Evolutionary conservation across 2,888 invertebrate genomes (phyloP), one percentile per base, ranked within the genome.

Genomic region (Cephus spinipes): DNA sequence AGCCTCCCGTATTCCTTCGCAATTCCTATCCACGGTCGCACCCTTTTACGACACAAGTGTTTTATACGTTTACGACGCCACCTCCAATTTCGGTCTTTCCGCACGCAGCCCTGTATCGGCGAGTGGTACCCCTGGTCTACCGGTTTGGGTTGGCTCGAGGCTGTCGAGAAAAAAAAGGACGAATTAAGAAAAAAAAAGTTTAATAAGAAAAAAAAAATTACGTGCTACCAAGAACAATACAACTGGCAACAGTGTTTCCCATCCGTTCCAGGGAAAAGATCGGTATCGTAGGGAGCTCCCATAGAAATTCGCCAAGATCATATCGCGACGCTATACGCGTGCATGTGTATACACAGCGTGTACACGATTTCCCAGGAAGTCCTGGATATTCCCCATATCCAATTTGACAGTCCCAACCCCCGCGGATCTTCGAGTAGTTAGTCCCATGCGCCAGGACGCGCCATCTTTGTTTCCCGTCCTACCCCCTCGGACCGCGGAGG

Each of bases 31-130:
- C 12, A 30, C 76, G 81, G 79, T 79, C 74, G 77, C 78, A 81
- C 79, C 80, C 80, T 84, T 84, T 85, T 83, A 84, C 76, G 82
- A 77, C 77, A 76, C 68, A 55, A 73, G 73, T 71, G 78, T 74
- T 85, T 80, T 83, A 83, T 81, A 79, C 80, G 77, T 85, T 85
- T 86, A 84, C 82, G 83, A 84, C 80, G 77, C 77, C 79, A 69
- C 79, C 73, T 73, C 35, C 81, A 80, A 85, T 83, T 81, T 81
- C 76, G 76, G 32, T 9, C 2, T 55, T 55, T 55, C 55, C 55
- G 55, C 55, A 23, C 23, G 23, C 55, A 55, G 23, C 4, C 23
- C 15, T 9, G 12, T 12, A 55, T 23, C 23, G 55, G 1, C 2
- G 23, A 55, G 23, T 55, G 23, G 55, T 55, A 55, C 23, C 55